These are phyloP conservation scores for Vanessa atalanta DNA, from an alignment of 1,140 invertebrate genomes.

Conservation along the genomic window DNA sequence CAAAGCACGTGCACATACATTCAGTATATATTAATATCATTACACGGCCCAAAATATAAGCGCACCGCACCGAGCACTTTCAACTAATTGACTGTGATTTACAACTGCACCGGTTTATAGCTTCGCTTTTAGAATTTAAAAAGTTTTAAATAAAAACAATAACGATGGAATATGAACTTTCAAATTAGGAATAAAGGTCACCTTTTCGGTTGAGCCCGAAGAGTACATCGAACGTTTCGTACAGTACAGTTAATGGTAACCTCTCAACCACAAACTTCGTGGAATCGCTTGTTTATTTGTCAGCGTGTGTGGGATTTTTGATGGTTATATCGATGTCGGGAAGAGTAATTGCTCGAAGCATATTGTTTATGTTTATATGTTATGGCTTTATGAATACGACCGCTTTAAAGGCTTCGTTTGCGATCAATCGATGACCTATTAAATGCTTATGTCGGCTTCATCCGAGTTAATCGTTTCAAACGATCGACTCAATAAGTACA, in stretches of 20 bases:
- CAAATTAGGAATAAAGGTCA: constrained; percentile 12
- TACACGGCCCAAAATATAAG: constrained; percentile 55
- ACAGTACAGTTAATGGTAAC: constrained; percentile 22
- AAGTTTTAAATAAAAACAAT: constrained; percentile 33
- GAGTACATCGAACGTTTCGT: constrained; percentile 9
- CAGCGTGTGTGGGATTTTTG: constrained; percentile 61
- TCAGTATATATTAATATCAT: constrained; percentile 56
- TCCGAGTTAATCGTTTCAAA: constrained; percentile 36
- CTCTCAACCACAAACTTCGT: constrained; percentile 50
- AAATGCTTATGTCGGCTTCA: constrained; percentile 22
- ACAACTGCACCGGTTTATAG: constrained; percentile 63
- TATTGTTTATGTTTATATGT: constrained; percentile 30
- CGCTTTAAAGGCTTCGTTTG: constrained; percentile 23
- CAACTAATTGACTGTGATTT: constrained; percentile 67
- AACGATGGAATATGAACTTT: constrained; percentile 36
- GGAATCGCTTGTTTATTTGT: constrained; percentile 60
- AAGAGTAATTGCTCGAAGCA: constrained; percentile 31
- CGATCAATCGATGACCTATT: constrained; percentile 35
- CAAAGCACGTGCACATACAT: constrained; percentile 42
- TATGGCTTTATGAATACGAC: constrained; percentile 18
- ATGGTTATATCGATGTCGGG: constrained; percentile 45
- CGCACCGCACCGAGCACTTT: constrained; percentile 46
- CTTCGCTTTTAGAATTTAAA: constrained; percentile 32
- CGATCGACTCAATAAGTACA: constrained; percentile 29
- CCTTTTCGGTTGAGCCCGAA: constrained; percentile 19